Conservation (phyloP, 2,113 vertebrate genomes). For the Triplophysa rosa region DNA sequence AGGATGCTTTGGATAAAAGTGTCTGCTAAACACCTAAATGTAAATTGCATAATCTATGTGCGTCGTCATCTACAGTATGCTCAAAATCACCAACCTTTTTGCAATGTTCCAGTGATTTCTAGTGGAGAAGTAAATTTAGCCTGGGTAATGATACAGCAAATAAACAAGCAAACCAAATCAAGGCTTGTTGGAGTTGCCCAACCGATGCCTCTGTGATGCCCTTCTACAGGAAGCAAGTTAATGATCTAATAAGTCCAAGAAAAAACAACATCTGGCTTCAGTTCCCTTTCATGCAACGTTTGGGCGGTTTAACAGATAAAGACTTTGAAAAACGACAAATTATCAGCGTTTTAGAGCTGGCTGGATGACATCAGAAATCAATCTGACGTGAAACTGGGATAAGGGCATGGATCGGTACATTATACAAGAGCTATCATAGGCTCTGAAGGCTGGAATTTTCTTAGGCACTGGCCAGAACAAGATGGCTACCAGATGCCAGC, state of each 20-base stretch:
- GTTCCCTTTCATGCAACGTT: slow-evolving; percentile 20
- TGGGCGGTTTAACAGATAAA: slow-evolving; percentile 36
- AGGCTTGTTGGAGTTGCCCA: slow-evolving; percentile 37
- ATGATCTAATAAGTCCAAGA: slow-evolving; percentile 12
- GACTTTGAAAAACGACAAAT: slow-evolving; percentile 1
- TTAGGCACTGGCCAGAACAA: slow-evolving; percentile 47
- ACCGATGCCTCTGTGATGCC: slow-evolving; percentile 18
- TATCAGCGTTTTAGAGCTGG: background rate
- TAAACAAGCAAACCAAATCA: slow-evolving; percentile 39
- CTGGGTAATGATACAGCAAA: slow-evolving; percentile 41
- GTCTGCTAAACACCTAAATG: too few relatives aligned
- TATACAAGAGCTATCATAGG: slow-evolving; percentile 30
- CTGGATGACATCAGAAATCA: slow-evolving; percentile 1
- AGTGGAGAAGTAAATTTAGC: slow-evolving; percentile 45
- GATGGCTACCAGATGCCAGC: slow-evolving; percentile 60
- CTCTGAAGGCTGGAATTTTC: slow-evolving; percentile 50
- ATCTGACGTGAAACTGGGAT: slow-evolving; percentile 8
- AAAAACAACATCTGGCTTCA: slow-evolving; percentile 22
- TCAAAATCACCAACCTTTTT: background rate
- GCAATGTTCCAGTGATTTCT: slow-evolving; percentile 1
- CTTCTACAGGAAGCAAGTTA: background rate
- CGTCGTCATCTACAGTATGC: background rate
- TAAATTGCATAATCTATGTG: background rate
- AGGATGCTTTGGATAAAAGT: too few relatives aligned
- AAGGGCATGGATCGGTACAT: slow-evolving; percentile 10